These are phyloP conservation scores for Proctacanthus coquilletti DNA, from an alignment of 1,140 invertebrate genomes.

Conservation along the genomic window DNA sequence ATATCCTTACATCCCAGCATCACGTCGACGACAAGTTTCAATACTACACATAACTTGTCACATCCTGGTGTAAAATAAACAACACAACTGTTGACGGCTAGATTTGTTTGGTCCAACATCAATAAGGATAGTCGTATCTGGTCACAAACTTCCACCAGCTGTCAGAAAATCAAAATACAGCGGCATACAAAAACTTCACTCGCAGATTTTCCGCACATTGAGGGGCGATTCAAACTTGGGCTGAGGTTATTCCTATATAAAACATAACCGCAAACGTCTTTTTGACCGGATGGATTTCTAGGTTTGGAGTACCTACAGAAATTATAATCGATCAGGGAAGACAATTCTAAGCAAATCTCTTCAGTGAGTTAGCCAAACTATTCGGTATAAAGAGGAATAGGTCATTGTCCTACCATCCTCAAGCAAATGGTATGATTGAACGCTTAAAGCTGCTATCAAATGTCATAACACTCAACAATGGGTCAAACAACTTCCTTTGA, in stretches of 20 bases:
- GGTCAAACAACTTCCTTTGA: background rate
- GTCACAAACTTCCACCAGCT: conserved; percentile 9
- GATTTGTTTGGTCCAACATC: conserved; percentile 4
- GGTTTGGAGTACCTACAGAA: background rate
- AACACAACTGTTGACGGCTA: background rate
- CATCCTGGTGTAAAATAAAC: conserved; percentile 2
- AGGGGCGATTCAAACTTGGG: no score
- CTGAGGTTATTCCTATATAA: no score
- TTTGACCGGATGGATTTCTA: background rate
- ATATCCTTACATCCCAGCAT: conserved; percentile 1
- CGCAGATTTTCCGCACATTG: no score
- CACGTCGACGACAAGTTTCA: conserved; percentile 1
- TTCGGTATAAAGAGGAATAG: background rate
- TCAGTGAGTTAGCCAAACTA: background rate
- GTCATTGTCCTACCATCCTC: background rate
- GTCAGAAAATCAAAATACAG: conserved; percentile 1
- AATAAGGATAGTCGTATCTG: conserved; percentile 10
- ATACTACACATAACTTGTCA: conserved; percentile 2
- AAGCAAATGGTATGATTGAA: background rate
- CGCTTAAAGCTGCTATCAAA: conserved; percentile 1
- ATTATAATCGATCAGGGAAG: background rate
- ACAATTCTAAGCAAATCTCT: background rate
- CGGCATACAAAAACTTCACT: no score
- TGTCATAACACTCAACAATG: background rate
- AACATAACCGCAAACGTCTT: background rate